Base-by-base conservation (phyloP, 2,888 invertebrate genomes). In the Ochlodes sylvanus region DNA sequence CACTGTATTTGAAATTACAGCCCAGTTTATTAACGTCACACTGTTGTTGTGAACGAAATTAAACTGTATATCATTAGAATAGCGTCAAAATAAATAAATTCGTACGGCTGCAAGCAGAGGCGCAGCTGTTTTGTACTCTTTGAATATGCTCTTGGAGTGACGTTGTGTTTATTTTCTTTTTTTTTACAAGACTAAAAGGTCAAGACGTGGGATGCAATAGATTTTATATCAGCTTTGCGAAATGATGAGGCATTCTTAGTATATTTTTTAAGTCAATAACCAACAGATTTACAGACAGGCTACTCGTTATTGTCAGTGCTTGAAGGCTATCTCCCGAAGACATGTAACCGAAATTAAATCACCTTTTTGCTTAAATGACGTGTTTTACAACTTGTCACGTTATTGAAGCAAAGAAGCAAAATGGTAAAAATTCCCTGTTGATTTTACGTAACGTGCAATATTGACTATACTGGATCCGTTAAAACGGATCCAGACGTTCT, bases 1-100 rank as follows among this genome's bases (percentile, higher is more conserved):
- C 61, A 50, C 63, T 42, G 52, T 63, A 34, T 63, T 63, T 54
- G 17, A 54, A 54, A 54, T 55, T 54, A 54, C 63, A 44, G 10
- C 15, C 17, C 38, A 42, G 41, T 63, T 54, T 54, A 63, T 41
- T 54, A 63, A 54, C 54, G 54, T 27, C 38, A 54, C 52, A 4
- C 6, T 60, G 14, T 27, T 19, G 4, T 27, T 27, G 2, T 27
- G 27, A 1, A n/a, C 21, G 10, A 54, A 6, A 27, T 41, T 42
- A 17, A 63, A 54, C 42, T 9, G 14, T 58, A 10, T 21, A 7
- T 0, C 58, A 27, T 1, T 7, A 17, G 10, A 9, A 27, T 58
- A 42, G 27, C 14, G 58, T n/a, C n/a, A 0, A 14, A n/a, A 44
- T 42, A n/a, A n/a, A n/a, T n/a, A n/a, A n/a, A n/a, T 42, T 58